phyloP scores from a whole-genome alignment of 2,113 vertebrate species.

The Pampusana beccarii region DNA sequence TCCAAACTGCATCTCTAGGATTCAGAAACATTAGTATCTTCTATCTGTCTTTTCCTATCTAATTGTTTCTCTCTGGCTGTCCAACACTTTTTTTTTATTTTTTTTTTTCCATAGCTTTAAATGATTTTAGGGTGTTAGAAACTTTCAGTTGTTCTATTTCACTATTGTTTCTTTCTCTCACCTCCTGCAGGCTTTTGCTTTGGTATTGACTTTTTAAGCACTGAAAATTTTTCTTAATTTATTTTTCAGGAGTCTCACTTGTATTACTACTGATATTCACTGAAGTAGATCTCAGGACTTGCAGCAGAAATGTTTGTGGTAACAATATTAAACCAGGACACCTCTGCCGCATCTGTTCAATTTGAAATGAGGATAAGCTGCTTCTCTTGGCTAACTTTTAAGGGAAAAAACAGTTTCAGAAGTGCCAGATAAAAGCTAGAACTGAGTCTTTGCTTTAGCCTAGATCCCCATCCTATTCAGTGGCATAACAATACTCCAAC shows the following conservation, averaged over 20 bases:
- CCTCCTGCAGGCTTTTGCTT: not conserved
- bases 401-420: not conserved
- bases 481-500: not conserved
- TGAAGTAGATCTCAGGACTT: not conserved
- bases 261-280: not conserved
- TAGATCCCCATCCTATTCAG: not conserved
- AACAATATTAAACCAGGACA: not conserved
- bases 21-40: not conserved
- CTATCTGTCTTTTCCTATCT: not conserved
- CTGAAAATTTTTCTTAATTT: not conserved
- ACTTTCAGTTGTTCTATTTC: not conserved
- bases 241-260: not conserved
- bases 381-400: not conserved
- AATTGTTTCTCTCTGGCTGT: not conserved
- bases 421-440: not conserved
- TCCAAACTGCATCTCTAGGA: not conserved
- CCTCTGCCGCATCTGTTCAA: not conserved
- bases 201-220: not conserved
- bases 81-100: not conserved
- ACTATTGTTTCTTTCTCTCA: not conserved
- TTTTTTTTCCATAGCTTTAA: not conserved
- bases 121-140: not conserved
- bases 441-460: not conserved
- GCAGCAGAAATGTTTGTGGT: not conserved
- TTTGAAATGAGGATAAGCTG: not conserved